Evolutionary conservation across 2,888 invertebrate genomes (phyloP), one percentile per base, ranked within the genome.

Genomic region (Xiphydria camelus): DNA sequence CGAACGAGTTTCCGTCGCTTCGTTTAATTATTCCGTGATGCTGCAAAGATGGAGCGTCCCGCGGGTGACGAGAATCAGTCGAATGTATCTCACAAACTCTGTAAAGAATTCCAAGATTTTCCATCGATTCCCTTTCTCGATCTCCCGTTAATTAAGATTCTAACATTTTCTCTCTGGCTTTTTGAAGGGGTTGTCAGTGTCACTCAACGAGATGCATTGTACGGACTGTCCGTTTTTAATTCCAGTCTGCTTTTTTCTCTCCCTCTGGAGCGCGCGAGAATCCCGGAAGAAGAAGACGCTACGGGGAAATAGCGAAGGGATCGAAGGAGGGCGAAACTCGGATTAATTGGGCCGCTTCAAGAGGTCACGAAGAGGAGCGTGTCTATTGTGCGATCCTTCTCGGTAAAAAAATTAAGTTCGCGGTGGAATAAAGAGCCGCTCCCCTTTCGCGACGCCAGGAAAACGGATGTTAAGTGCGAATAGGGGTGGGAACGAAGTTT

Each of bases 161-260:
- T 43, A 42, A 46, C 43, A 10, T 14, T n/a, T 19, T 12, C 39
- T 40, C 46, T 51, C 51, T 51, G 38, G 45, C 44, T 46, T 31
- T 51, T 55, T 66, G 63, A 68, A 62, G 59, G 58, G 56, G 52
- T 64, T 68, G 64, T 64, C 67, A 68, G 53, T 47, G 45, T 42
- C 64, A 67, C 49, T 52, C 45, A 47, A 46, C 38, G 45, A 37
- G 42, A 49, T 56, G 57, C 49, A 57, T 63, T 64, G 59, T 62
- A 59, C 53, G 53, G 51, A 35, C 51, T 53, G 53, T 49, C 61
- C n/a, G n/a, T 55, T 64, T 62, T 60, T 66, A 61, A 68, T 65
- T 59, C 55, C 57, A 61, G 66, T 61, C 57, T 56, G 46, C 52
- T 49, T 23, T 19, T n/a, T 7, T 4, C 22, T n/a, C 29, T 32